These are phyloP conservation scores for Nothobranchius furzeri DNA, from an alignment of 2,113 vertebrate species.

Conservation along the genomic window DNA sequence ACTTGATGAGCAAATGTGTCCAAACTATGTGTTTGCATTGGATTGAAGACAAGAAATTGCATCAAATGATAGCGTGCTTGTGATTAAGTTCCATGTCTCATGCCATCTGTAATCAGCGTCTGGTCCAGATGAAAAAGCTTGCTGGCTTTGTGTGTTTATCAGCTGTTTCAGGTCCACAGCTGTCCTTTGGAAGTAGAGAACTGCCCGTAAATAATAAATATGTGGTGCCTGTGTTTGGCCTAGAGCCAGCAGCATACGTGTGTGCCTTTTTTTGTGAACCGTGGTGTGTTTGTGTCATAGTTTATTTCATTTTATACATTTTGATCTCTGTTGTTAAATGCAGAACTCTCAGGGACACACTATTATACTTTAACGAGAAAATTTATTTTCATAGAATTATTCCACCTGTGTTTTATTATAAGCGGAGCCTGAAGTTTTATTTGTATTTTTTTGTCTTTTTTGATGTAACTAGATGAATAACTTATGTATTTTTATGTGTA, in stretches of 20 bases:
- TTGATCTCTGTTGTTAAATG: conserved; percentile 76
- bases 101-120: conserved; percentile 84
- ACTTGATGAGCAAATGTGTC: conserved; percentile 67
- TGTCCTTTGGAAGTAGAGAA: conserved; percentile 76
- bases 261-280: conserved; percentile 27
- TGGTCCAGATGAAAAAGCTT: conserved; percentile 80
- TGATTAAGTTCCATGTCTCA: conserved; percentile 76
- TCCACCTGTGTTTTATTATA: conserved; percentile 51
- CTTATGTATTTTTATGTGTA: background rate
- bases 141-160: conserved; percentile 77
- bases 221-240: conserved; percentile 73
- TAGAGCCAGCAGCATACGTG: conserved; percentile 64
- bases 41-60: conserved; percentile 68
- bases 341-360: conserved; percentile 67
- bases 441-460: background rate
- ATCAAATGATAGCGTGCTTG: conserved; percentile 78
- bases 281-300: conserved; percentile 50
- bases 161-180: conserved; percentile 81
- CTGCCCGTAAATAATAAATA: conserved; percentile 78
- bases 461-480: background rate
- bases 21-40: conserved; percentile 58
- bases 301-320: conserved; percentile 72
- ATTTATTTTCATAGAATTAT: conserved; percentile 29
- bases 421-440: conserved; percentile 1
- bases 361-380: conserved; percentile 41